These are phyloP conservation scores for Paedocypris sp. DNA, from an alignment of 2,113 vertebrate genomes.

Conservation along the genomic window DNA sequence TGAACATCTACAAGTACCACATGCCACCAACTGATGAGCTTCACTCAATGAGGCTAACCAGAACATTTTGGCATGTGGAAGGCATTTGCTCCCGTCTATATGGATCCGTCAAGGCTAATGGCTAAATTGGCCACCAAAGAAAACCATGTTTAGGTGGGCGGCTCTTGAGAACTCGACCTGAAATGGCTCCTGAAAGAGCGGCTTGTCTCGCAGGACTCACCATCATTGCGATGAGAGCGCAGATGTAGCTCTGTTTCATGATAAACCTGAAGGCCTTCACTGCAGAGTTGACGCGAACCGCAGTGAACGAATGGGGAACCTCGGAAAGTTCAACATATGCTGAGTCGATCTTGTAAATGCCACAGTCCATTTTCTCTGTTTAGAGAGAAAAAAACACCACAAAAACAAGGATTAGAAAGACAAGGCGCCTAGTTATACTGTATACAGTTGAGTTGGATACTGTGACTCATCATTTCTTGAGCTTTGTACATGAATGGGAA, in stretches of 20 bases:
- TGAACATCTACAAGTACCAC: background rate
- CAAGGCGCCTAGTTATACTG: background rate
- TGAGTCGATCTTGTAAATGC: slow-evolving; percentile 43
- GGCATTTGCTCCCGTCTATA: slow-evolving; percentile 6
- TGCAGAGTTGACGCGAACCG: slow-evolving; percentile 58
- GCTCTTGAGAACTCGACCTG: background rate
- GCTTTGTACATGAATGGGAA: slow-evolving; percentile 13
- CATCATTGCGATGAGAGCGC: slow-evolving; percentile 65
- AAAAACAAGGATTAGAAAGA: background rate
- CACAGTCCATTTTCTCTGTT: slow-evolving; percentile 50
- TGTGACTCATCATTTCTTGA: slow-evolving; percentile 24
- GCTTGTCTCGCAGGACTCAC: slow-evolving; percentile 26
- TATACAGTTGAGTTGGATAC: background rate
- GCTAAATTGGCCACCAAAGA: background rate
- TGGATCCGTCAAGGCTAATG: slow-evolving; percentile 13
- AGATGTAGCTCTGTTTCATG: slow-evolving; percentile 93
- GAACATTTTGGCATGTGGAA: background rate
- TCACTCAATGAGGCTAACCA: background rate
- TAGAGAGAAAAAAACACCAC: no score
- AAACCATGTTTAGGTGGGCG: background rate
- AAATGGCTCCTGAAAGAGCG: background rate
- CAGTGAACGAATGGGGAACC: slow-evolving; percentile 22
- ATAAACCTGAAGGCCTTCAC: slow-evolving; percentile 79
- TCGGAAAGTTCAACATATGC: slow-evolving; percentile 57
- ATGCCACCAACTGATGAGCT: background rate